phyloP scores from a whole-genome alignment of 2,113 vertebrate species.

The Tenebrosternarchus preto region DNA sequence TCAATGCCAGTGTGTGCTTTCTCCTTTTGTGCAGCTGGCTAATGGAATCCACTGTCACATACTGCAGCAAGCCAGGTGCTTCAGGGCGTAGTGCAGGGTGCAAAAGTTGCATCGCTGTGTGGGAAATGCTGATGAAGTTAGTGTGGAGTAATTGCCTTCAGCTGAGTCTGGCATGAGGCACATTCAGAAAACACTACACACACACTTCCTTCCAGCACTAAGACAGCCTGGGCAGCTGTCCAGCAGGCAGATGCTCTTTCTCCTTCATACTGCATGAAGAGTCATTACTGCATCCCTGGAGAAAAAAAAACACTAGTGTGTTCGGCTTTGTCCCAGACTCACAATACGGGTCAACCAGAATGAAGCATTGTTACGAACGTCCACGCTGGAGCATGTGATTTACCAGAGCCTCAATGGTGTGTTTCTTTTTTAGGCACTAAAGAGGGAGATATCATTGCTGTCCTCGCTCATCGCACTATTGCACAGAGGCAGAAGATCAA shows the following conservation, averaged over 20 bases:
- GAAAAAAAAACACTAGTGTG: neutral
- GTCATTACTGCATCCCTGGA: neutral
- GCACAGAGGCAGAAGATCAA: conserved; percentile 91
- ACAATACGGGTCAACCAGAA: neutral
- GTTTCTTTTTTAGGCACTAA: conserved; percentile 79
- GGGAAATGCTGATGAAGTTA: conserved; percentile 55
- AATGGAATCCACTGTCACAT: too few relatives aligned
- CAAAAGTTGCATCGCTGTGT: neutral
- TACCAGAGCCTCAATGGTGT: neutral
- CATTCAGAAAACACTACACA: conserved; percentile 54
- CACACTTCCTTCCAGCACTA: neutral
- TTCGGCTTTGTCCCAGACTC: neutral
- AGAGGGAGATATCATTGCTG: conserved; percentile 79
- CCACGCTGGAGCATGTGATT: neutral
- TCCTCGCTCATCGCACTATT: conserved; percentile 76
- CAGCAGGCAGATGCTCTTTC: too few relatives aligned
- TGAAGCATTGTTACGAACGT: neutral
- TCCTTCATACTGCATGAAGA: too few relatives aligned
- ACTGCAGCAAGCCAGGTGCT: neutral
- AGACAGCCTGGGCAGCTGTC: neutral
- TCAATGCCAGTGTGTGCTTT: too few relatives aligned
- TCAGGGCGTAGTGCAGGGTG: neutral
- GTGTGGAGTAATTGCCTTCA: conserved; percentile 48
- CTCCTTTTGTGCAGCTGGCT: too few relatives aligned
- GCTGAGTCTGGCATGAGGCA: conserved; percentile 59